Percentiles rank a stretch among this genome's conserved stretches.
Conservation (phyloP, 2,113 vertebrate species). For the Festucalex cinctus region DNA sequence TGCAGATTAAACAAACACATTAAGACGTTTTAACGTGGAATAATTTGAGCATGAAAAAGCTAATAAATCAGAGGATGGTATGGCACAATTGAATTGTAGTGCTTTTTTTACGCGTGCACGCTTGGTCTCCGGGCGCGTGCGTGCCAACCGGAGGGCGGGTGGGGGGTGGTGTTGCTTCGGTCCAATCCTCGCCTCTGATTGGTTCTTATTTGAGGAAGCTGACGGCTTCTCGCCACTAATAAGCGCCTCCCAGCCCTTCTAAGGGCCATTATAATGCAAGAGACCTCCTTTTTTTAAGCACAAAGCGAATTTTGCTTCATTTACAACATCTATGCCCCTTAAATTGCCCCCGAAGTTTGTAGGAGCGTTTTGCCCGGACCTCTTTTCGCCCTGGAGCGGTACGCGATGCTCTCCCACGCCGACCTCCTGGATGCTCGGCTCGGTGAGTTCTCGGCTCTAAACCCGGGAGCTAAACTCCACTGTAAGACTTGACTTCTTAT, state of each 20-base stretch:
- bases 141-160: slow-evolving; percentile 3
- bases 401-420: slow-evolving; percentile 97
- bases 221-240: slow-evolving; percentile 91
- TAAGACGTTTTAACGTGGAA: slow-evolving; percentile 68
- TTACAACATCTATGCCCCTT: slow-evolving; percentile 76
- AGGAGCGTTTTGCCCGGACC: slow-evolving; percentile 83
- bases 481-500: slow-evolving; percentile 77
- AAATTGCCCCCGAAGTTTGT: slow-evolving; percentile 79
- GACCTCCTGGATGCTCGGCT: slow-evolving; percentile 99
- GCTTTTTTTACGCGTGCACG: slow-evolving; percentile 18
- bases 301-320: slow-evolving; percentile 98
- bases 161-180: background rate
- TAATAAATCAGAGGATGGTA: slow-evolving; percentile 76
- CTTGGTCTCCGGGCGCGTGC: slow-evolving; percentile 21
- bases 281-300: slow-evolving; percentile 97
- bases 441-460: slow-evolving; percentile 88
- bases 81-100: slow-evolving; percentile 59
- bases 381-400: slow-evolving; percentile 92
- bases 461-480: slow-evolving; percentile 79
- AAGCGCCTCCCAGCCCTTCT: slow-evolving; percentile 96
- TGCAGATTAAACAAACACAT: slow-evolving; percentile 69
- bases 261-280: slow-evolving; percentile 99
- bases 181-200: slow-evolving; percentile 88
- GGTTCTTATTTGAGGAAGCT: slow-evolving; percentile 88
- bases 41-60: slow-evolving; percentile 70